Evolutionary conservation across 30 jellyfish, hydroid and myxozoan genomes (phyloP), one percentile per base, ranked within the genome.

Genomic region (Mastigias papua): DNA sequence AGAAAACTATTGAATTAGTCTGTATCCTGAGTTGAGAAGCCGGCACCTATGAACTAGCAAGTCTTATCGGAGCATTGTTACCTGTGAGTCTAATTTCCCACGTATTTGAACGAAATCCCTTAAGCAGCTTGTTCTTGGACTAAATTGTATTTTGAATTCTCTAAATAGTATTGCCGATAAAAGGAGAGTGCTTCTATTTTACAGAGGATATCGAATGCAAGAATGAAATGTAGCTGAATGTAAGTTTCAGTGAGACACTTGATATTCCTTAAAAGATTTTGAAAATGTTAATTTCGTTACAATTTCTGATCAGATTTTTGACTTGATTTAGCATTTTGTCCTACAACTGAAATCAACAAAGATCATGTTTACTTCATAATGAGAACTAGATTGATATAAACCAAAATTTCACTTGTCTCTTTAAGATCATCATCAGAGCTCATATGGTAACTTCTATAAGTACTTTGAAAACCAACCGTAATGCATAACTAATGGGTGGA

Each of bases 41-140:
- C 74, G 74, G 42, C 7, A 2, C 23, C 46, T 5, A 22, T 11
- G 7, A 17, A 23, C 69, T 19, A 3, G 8, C 69, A 57, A 57
- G 19, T 23, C 69, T 57, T 57, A 57, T 57, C 69, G 69, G 69
- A 17, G 20, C 37, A 10, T 25, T 63, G 42, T 63, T 11, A 25
- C 74, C 42, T 63, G 74, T 63, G 74, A 63, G 74, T 35, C 19
- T 6, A 63, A 63, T 22, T 63, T 63, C 74, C 74, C 74, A 63
- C 74, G 74, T 63, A 63, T 63, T 63, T 58, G 42, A 17, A 63
- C 8, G 3, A 25, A 63, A 63, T 63, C 74, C 42, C 26, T 63
- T 63, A 63, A 63, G 74, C 37, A 63, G 74, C 74, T 63, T 63
- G 35, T 63, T 63, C 74, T 63, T 63, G 74, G 74, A 22, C 1